Conservation (phyloP, 2,888 invertebrate species). For the Neoitamus cyanurus region DNA sequence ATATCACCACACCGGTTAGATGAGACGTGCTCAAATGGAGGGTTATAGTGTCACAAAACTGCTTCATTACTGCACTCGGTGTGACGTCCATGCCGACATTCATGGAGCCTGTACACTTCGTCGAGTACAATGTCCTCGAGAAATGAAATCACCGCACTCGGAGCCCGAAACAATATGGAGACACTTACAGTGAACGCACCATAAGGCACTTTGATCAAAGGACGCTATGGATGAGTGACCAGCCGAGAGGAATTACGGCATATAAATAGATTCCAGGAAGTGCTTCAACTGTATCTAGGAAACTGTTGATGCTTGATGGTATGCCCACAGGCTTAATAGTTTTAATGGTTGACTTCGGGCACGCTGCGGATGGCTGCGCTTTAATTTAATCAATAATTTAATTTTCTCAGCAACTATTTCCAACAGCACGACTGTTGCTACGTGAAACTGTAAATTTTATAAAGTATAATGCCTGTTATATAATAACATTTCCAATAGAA, state of each 20-base stretch:
- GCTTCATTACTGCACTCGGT: not conserved
- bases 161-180: not conserved
- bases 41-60: not conserved
- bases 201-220: not conserved
- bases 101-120: not conserved
- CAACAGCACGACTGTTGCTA: not conserved
- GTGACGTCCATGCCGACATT: not conserved
- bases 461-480: no score
- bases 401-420: not conserved
- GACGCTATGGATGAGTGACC: not conserved
- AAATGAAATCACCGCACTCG: not conserved
- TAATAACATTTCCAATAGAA: no score
- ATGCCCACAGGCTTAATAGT: not conserved
- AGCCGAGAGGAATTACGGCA: not conserved
- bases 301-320: not conserved
- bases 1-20: not conserved
- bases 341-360: not conserved
- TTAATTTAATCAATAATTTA: not conserved
- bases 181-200: not conserved
- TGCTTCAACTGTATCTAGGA: not conserved
- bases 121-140: not conserved
- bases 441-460: no score
- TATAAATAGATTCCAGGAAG: not conserved
- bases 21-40: not conserved
- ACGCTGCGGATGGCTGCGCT: not conserved